Percentiles rank a stretch among this genome's conserved stretches.
Evolutionary conservation across 2,797 vertebrate species (phyloP).

Genomic region (Phrynocephalus forsythii): DNA sequence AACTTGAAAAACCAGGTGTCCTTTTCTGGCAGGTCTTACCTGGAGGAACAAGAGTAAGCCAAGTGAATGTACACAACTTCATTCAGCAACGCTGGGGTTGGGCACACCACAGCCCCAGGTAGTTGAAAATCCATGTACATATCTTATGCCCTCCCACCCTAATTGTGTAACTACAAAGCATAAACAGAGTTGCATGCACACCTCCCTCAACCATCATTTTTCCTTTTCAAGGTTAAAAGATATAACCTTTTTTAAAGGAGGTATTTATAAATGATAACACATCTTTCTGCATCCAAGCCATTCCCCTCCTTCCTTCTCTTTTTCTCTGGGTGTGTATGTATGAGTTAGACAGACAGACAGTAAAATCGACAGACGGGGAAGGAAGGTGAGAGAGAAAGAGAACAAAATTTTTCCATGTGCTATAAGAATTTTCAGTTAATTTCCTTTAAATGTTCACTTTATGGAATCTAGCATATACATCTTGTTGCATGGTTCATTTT

Average conservation of each 20-base stretch:
- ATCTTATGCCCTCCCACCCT: no score
- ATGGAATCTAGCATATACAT: constrained; percentile 64
- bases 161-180: no score
- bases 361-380: constrained; percentile 14
- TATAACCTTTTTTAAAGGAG: constrained; percentile 45
- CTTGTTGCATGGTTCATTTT: constrained; percentile 67
- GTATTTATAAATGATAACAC: constrained; percentile 47
- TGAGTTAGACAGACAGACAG: neutral
- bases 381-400: no score
- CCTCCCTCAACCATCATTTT: neutral
- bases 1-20: neutral
- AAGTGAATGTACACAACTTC: neutral
- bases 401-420: constrained; percentile 45
- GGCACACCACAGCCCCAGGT: no score
- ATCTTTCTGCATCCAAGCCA: constrained; percentile 40
- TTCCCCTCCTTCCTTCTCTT: neutral
- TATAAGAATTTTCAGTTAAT: constrained; percentile 70
- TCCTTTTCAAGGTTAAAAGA: constrained; percentile 13
- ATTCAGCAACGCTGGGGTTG: no score
- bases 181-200: no score
- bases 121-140: no score
- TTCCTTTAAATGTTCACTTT: constrained; percentile 70
- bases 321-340: constrained; percentile 20
- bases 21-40: neutral
- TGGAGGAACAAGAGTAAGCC: neutral